Base-by-base conservation (phyloP, 1,140 invertebrate species). In the Tetranychus urticae region DNA sequence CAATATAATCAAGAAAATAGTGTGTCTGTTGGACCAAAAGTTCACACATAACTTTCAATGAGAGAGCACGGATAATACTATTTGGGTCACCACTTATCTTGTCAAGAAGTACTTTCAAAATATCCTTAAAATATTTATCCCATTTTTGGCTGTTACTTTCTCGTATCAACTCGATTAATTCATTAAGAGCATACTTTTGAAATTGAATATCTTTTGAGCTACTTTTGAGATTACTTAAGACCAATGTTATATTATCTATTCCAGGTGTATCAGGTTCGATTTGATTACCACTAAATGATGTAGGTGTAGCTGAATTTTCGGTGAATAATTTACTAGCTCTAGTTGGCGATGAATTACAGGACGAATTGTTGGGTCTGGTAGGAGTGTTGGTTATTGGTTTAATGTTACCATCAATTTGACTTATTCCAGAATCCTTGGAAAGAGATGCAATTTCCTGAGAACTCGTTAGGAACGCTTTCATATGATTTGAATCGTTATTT, bases 391-490 rank as follows among this genome's bases (percentile, higher is more conserved):
- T 54, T 42, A 10, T n/a, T 36, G n/a, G 12, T 7, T 23, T 23
- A 58, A 54, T 37, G 23, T 34, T 47, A 34, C 50, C 56, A 58
- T 62, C 56, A 48, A 85, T 83, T 70, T 86, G 89, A 68, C 82
- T 86, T 64, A 88, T 91, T 46, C 86, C 86, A 54, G 84, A 86
- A 69, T 89, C 86, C 72, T 88, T 86, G 46, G 85, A 88, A 10
- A 84, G 84, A 56, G 84, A 85, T 23, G 61, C 57, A 1, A 62
- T 13, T 10, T 57, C 48, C 36, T 59, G 34, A n/a, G 46, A 23
- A 4, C 33, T 34, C 6, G 8, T 34, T 8, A 56, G 10, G 47
- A 35, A 8, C 35, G 36, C n/a, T 31, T 61, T 61, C 7, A 57
- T 56, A 2, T 7, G 13, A 57, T 31, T 54, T 5, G 39, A 42